phyloP scores from a whole-genome alignment of 1,140 invertebrate species.

The Hylaeus anthracinus region DNA sequence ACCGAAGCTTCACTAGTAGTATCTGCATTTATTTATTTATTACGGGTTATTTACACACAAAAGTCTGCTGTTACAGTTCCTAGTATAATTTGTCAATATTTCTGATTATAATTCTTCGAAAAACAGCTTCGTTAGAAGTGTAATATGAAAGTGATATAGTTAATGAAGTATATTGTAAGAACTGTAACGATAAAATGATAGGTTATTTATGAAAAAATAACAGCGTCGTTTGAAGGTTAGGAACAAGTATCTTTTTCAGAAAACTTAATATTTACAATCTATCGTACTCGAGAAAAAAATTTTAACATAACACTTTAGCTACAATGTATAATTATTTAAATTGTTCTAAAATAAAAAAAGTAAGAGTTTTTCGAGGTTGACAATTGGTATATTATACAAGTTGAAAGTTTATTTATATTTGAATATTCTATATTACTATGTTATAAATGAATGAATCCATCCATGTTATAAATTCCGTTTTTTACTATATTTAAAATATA shows the following conservation, averaged over 20 bases:
- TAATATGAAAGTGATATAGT: slow-evolving; percentile 18
- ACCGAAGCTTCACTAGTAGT: background rate
- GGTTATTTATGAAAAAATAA: background rate
- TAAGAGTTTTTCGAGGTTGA: slow-evolving; percentile 11
- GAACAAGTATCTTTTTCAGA: background rate
- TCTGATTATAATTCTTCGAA: background rate
- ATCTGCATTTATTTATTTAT: slow-evolving; percentile 62
- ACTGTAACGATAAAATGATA: slow-evolving; percentile 7
- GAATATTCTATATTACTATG: slow-evolving; percentile 51
- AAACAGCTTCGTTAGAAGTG: background rate
- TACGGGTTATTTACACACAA: slow-evolving; percentile 9
- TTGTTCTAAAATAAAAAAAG: background rate
- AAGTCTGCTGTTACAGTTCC: slow-evolving; percentile 51
- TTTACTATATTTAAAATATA: slow-evolving; percentile 25
- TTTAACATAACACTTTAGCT: slow-evolving; percentile 13
- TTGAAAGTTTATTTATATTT: slow-evolving; percentile 47
- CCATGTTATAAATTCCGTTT: slow-evolving; percentile 16
- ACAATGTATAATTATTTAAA: slow-evolving; percentile 21
- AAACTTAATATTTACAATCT: background rate
- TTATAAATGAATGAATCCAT: slow-evolving; percentile 43
- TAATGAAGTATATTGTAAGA: slow-evolving; percentile 3
- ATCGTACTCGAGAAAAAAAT: slow-evolving; percentile 12
- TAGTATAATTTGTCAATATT: slow-evolving; percentile 34
- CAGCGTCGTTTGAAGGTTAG: background rate
- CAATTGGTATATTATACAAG: slow-evolving; percentile 38